Percentiles rank a stretch among this genome's conserved stretches.
Conservation (phyloP, 2,888 invertebrate genomes). For the Stenodema calcarata region DNA sequence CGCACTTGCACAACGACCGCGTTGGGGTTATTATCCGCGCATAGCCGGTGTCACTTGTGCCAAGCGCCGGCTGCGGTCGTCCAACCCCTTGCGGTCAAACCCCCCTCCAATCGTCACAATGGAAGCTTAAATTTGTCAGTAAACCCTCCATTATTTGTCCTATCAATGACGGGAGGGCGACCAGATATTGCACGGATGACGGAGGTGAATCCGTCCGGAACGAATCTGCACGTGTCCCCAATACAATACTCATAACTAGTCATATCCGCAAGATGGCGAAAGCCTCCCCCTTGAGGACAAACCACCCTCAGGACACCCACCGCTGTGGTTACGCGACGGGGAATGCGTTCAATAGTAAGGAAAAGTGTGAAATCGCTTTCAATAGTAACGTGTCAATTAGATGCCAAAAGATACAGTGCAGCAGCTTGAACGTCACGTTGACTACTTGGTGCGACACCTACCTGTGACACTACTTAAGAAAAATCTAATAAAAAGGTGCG, state of each 20-base stretch:
- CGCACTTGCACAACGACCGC: background rate
- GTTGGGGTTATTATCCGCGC: background rate
- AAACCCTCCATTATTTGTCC: conserved; percentile 48
- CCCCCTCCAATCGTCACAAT: conserved; percentile 13
- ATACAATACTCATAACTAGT: conserved; percentile 55
- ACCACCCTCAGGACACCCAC: background rate
- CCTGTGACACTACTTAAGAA: too few relatives aligned
- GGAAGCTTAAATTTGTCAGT: conserved; percentile 50
- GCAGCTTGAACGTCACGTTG: too few relatives aligned
- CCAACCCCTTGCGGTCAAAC: conserved; percentile 42
- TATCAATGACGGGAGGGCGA: background rate
- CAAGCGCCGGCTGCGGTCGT: conserved; percentile 39
- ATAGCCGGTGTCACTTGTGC: conserved; percentile 33
- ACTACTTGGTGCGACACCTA: too few relatives aligned
- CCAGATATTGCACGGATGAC: conserved; percentile 43
- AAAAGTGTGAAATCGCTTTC: background rate
- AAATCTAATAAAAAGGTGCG: too few relatives aligned
- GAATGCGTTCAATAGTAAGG: background rate
- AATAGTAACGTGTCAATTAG: background rate
- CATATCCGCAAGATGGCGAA: conserved; percentile 48
- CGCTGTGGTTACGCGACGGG: background rate
- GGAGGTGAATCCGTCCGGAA: conserved; percentile 47
- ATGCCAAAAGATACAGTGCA: too few relatives aligned
- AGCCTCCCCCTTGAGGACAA: conserved; percentile 8
- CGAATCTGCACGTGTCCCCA: conserved; percentile 53